Conservation (phyloP, 30 jellyfish, hydroid and myxozoan genomes). For the Turritopsis rubra region DNA sequence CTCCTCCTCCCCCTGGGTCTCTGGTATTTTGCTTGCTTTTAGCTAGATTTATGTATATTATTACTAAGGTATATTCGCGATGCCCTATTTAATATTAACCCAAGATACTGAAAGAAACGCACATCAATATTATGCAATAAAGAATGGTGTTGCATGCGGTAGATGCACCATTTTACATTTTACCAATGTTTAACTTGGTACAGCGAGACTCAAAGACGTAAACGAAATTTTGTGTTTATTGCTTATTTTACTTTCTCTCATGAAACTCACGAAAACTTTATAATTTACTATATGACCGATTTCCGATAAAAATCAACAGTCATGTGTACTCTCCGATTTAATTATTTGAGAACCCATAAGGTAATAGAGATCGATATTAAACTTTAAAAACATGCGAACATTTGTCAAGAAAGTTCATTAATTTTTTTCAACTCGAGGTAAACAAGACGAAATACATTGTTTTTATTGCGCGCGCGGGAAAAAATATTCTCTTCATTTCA, state of each 20-base stretch:
- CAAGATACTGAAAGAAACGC: background rate
- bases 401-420: background rate
- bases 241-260: too few relatives aligned
- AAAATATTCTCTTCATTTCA: background rate
- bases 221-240: background rate
- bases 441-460: background rate
- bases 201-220: background rate
- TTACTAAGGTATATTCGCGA: too few relatives aligned
- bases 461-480: constrained; percentile 26
- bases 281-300: too few relatives aligned
- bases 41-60: too few relatives aligned
- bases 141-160: background rate
- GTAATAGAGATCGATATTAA: background rate
- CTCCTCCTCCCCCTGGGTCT: too few relatives aligned
- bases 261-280: too few relatives aligned
- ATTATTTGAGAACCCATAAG: background rate
- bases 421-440: background rate
- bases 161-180: background rate
- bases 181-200: background rate
- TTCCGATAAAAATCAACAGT: too few relatives aligned
- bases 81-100: too few relatives aligned
- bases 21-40: too few relatives aligned
- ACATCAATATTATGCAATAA: background rate
- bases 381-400: too few relatives aligned
- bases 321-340: background rate